A percentile compares a stretch with the other conserved stretches of the same genome.
Conservation (phyloP, 2,888 invertebrate genomes). For the Troides helena region DNA sequence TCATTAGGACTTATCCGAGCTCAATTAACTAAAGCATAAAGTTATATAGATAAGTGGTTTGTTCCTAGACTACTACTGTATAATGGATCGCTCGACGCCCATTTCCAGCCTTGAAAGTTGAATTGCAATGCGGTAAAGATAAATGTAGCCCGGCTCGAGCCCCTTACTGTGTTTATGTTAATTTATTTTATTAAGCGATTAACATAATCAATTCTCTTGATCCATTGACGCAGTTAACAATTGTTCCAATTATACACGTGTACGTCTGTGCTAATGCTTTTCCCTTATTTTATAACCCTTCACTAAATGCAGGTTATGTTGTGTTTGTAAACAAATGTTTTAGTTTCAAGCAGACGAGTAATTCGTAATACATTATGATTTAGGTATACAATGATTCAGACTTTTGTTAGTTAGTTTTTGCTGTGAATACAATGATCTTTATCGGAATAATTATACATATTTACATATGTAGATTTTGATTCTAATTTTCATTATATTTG, state of each 20-base stretch:
- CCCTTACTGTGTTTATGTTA: constrained; percentile 49
- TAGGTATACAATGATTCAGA: too few species aligned
- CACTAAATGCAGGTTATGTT: too few species aligned
- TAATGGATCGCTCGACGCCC: constrained; percentile 47
- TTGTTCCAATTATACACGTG: constrained; percentile 23
- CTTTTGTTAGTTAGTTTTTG: too few species aligned
- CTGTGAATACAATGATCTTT: too few species aligned
- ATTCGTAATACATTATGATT: too few species aligned
- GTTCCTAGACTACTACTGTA: constrained; percentile 31
- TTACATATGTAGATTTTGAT: too few species aligned
- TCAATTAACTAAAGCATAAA: constrained; percentile 25
- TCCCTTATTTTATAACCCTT: neutral
- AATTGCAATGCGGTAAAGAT: constrained; percentile 55
- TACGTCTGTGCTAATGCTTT: constrained; percentile 2
- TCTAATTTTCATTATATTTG: too few species aligned
- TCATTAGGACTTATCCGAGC: constrained; percentile 26
- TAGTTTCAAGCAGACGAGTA: too few species aligned
- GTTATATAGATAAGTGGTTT: constrained; percentile 28
- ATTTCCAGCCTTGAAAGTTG: constrained; percentile 53
- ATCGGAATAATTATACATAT: too few species aligned
- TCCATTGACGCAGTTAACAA: constrained; percentile 25
- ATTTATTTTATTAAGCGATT: constrained; percentile 59
- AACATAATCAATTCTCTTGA: constrained; percentile 40
- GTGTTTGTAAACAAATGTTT: too few species aligned
- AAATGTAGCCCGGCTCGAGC: constrained; percentile 44